Conservation (phyloP, 2,113 vertebrate genomes). For the Rhabdornis inornatus region DNA sequence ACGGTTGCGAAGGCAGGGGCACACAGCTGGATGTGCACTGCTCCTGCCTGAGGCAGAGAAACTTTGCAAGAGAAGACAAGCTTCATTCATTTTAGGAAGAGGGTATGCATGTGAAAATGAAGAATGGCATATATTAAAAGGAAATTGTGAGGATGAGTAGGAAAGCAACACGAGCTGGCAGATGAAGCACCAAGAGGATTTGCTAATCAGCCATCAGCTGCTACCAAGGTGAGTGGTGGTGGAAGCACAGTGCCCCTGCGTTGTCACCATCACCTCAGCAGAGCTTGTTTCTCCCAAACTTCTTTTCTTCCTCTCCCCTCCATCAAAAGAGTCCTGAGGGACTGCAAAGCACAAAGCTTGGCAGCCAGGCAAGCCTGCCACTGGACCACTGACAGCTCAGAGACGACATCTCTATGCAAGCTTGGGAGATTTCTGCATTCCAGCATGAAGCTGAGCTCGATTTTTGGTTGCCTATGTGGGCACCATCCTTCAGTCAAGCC, state of each 20-base stretch:
- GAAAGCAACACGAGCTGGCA: background rate
- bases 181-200: background rate
- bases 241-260: fast-evolving
- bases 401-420: fast-evolving
- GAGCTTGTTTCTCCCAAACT: background rate
- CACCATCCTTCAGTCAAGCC: background rate
- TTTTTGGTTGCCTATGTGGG: background rate
- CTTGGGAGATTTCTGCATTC: background rate
- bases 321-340: background rate
- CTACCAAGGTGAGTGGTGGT: background rate
- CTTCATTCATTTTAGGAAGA: background rate
- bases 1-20: background rate
- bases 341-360: background rate
- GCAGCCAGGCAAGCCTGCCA: background rate
- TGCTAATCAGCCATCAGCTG: background rate
- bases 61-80: background rate
- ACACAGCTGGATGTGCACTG: background rate
- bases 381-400: background rate
- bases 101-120: background rate
- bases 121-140: background rate
- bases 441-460: background rate
- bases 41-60: background rate
- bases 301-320: background rate
- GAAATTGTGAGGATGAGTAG: background rate
- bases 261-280: background rate